phyloP scores from a whole-genome alignment of 2,113 vertebrate genomes.

The Eclectus roratus region DNA sequence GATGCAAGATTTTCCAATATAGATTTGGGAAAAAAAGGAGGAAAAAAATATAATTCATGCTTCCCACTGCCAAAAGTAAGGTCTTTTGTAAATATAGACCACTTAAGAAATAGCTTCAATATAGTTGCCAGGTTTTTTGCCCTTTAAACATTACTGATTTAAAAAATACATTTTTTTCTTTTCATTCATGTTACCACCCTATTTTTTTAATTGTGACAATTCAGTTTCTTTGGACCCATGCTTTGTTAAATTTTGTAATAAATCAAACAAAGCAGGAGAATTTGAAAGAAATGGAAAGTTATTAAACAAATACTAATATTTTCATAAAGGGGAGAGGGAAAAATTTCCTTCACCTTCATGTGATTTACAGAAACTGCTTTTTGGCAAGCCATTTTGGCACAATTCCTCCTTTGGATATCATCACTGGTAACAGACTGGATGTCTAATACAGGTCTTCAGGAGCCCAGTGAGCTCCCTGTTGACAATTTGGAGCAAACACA shows the following conservation, averaged over 20 bases:
- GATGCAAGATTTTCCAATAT: background rate
- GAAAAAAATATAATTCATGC: background rate
- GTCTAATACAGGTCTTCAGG: background rate
- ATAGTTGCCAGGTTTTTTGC: background rate
- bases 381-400: background rate
- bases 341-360: background rate
- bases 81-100: background rate
- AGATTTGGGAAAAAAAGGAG: background rate
- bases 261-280: background rate
- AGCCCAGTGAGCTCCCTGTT: background rate
- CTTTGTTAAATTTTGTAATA: background rate
- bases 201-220: background rate
- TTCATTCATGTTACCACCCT: background rate
- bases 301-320: background rate
- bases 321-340: background rate
- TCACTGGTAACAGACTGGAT: background rate
- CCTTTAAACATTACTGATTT: background rate
- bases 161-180: rapidly evolving
- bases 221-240: background rate
- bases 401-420: background rate
- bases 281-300: background rate
- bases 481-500: background rate
- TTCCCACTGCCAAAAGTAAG: background rate
- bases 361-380: background rate
- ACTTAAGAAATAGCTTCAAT: background rate